Conservation (phyloP, 2,888 invertebrate species). For the Aethes cnicana region DNA sequence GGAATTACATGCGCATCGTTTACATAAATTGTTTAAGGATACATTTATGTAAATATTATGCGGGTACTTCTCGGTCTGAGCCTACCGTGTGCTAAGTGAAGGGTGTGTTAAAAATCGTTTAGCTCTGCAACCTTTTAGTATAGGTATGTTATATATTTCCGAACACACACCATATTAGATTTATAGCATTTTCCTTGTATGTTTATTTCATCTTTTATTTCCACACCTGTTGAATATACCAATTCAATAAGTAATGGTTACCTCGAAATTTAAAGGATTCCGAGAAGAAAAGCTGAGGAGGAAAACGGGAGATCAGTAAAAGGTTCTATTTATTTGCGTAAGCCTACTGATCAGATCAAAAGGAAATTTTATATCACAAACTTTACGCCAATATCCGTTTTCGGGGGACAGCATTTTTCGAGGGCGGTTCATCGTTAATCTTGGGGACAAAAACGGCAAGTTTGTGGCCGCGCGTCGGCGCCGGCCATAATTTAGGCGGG, state of each 20-base stretch:
- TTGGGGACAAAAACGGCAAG: conserved; percentile 79
- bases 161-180: not conserved
- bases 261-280: conserved; percentile 30
- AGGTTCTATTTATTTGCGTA: conserved; percentile 65
- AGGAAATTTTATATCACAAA: conserved; percentile 71
- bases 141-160: not conserved
- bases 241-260: conserved; percentile 5
- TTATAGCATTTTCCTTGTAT: not conserved
- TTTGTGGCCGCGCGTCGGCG: conserved; percentile 63
- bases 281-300: conserved; percentile 39
- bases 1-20: conserved; percentile 37
- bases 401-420: conserved; percentile 76
- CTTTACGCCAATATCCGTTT: conserved; percentile 73
- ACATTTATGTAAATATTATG: conserved; percentile 39
- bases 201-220: conserved; percentile 2
- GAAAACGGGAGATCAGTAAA: conserved; percentile 54
- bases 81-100: conserved; percentile 32
- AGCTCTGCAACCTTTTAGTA: conserved; percentile 23
- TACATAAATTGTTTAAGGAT: conserved; percentile 40
- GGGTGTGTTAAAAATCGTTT: conserved; percentile 38
- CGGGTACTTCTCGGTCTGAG: conserved; percentile 35
- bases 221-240: conserved; percentile 10
- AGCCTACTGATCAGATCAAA: conserved; percentile 64
- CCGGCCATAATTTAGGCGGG: conserved; percentile 67
- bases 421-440: conserved; percentile 78